phyloP scores from a whole-genome alignment of 1,140 invertebrate species.

The Drosophila subpulchrella region DNA sequence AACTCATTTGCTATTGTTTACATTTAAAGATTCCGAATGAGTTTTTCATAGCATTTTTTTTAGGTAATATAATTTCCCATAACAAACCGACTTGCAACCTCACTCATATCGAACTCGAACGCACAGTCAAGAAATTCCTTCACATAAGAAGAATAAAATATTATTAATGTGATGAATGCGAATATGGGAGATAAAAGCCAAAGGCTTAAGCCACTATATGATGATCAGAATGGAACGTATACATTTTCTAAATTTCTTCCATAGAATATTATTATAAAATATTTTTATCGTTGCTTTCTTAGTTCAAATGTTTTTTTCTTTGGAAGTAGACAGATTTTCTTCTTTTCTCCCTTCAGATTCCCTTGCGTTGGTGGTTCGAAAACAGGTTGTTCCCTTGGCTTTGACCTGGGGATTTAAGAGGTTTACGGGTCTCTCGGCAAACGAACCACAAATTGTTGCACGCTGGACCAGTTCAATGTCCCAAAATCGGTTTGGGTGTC shows the following conservation, averaged over 20 bases:
- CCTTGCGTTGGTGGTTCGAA: constrained; percentile 2
- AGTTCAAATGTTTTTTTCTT: neutral
- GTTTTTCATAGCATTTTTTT: neutral
- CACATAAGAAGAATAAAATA: constrained; percentile 28
- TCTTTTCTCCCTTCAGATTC: neutral
- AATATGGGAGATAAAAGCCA: neutral
- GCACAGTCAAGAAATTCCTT: constrained; percentile 24
- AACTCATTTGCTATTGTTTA: neutral
- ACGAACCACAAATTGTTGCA: constrained; percentile 50
- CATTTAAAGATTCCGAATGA: neutral
- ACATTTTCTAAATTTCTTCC: neutral
- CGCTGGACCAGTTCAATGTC: constrained; percentile 49
- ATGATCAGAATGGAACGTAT: neutral
- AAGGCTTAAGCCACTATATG: neutral
- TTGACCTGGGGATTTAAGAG: constrained; percentile 21
- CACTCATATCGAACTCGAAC: constrained; percentile 24
- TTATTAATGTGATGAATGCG: constrained; percentile 17
- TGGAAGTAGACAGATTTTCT: neutral
- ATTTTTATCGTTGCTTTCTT: neutral
- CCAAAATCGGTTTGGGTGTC: constrained; percentile 24
- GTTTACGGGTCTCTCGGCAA: constrained; percentile 37
- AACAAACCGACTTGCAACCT: constrained; percentile 48
- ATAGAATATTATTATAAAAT: neutral
- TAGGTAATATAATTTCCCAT: constrained; percentile 51
- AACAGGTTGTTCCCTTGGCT: constrained; percentile 48